Evolutionary conservation across 2,797 vertebrate species (phyloP), one percentile per base, ranked within the genome.

Genomic region (Numenius phaeopus): DNA sequence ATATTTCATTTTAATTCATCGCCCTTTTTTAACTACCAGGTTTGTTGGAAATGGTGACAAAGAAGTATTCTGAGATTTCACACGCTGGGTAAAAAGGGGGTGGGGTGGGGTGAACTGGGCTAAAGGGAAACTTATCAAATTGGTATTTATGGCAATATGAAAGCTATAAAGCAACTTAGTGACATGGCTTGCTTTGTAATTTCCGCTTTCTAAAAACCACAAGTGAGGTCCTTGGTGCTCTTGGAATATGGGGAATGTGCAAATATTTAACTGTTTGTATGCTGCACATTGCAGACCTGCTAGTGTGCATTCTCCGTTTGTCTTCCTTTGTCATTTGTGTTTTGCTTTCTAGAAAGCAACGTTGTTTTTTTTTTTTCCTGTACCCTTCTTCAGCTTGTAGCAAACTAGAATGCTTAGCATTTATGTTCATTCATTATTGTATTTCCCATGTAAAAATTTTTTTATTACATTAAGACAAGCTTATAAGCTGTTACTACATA

Each of bases 401-500:
- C 98, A 98, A 97, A 98, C 88, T 99, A 98, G 98, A 98, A 98
- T 98, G 98, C 98, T 98, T 98, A 97, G 98, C 97, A 94, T 98
- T 98, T 98, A 97, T 98, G 98, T 98, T 97, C 97, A 98, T 98
- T 98, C 98, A 98, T 98, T 98, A 97, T 98, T 98, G 98, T 99
- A 98, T 98, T 99, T 98, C 98, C 98, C 98, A 98, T 98, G 98
- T 98, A 98, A 98, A 99, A 98, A 97, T 98, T 98, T 98, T 98
- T 99, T 98, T 98, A 98, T 98, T 98, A 98, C 98, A 97, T 98
- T 95, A 99, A 98, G 98, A 99, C 98, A 98, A 98, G 98, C 98
- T 98, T 98, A 98, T 98, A 98, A 98, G 98, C 98, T 99, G 99
- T 99, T 99, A 99, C 98, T 98, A 98, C 98, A 98, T 99, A 98